Base-by-base conservation (phyloP, 2,113 vertebrate species). In the Tragelaphus strepsiceros region DNA sequence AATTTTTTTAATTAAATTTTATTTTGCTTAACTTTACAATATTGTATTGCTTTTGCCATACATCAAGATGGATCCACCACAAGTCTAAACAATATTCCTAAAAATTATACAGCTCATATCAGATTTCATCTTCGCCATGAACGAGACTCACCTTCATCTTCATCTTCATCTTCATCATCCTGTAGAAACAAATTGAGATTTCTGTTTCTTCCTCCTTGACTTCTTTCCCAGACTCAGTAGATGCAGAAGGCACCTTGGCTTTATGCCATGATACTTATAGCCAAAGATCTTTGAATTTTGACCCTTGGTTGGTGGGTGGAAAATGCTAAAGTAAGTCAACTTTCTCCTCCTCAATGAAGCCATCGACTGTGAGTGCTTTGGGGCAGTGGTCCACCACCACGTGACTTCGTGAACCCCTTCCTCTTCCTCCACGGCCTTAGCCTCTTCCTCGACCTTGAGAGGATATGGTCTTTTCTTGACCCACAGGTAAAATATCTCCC, bases 361-460 rank as follows among this genome's bases (percentile, higher is more conserved):
- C 99, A 64, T 99, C 97, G 22, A 99, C 99, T 11, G 99, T 97
- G 53, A 99, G 98, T 0, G 99, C 99, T 98, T 99, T 99, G 96
- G 99, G 99, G 22, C 99, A 99, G 91, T 99, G 99, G 97, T 99
- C 99, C 19, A 99, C 99, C 97, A 99, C 99, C 99, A 99, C 99
- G n/a, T 99, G 99, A 97, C 99, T 99, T 58, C 99, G 78, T 49
- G 99, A 98, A 0, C 99, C 98, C 21, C 99, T 98, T 6, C 98
- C 99, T 97, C 99, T 98, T 94, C 98, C 98, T 26, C 99, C 99
- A 3, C 99, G 98, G 67, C 99, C 99, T 17, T 99, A 98, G 43
- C 99, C 99, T 95, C 99, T 98, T 54, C 99, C 99, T 4, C 99
- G 97, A 0, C 98, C 98, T 49, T 98, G 88, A 39, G 93, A 90